phyloP scores from a whole-genome alignment of 2,888 invertebrate genomes.

The Globia sparganii region DNA sequence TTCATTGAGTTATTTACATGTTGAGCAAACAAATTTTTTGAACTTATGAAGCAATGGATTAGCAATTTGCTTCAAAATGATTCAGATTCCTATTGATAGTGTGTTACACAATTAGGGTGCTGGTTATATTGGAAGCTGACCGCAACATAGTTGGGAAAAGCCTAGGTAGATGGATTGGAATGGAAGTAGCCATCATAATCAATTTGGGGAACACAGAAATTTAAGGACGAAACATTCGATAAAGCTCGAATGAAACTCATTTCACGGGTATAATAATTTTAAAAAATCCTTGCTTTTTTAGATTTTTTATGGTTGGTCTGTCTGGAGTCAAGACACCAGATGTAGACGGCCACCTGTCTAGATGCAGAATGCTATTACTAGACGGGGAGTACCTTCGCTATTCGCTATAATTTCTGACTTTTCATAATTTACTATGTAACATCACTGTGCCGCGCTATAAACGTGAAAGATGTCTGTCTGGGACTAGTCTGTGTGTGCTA shows the following conservation, averaged over 20 bases:
- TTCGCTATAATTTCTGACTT: background rate
- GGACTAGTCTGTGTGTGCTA: background rate
- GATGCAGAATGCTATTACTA: background rate
- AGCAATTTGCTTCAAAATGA: too few relatives aligned
- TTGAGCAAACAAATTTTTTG: too few relatives aligned
- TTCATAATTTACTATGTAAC: background rate
- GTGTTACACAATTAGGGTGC: too few relatives aligned
- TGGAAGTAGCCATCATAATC: background rate
- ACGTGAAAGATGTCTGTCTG: background rate
- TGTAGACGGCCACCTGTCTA: background rate
- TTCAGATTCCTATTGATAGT: too few relatives aligned
- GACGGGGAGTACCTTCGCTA: background rate
- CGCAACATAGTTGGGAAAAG: background rate
- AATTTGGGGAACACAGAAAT: background rate
- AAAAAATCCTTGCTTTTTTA: background rate
- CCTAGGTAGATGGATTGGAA: background rate
- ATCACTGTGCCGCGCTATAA: background rate
- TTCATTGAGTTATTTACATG: too few relatives aligned
- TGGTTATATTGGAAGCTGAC: background rate
- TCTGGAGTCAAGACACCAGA: constrained; percentile 25
- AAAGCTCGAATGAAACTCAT: background rate
- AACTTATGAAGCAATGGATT: too few relatives aligned
- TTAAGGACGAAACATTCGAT: background rate
- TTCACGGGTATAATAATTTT: too few relatives aligned
- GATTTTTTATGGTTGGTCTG: background rate